Percentiles rank a stretch among this genome's conserved stretches.
These are phyloP conservation scores for Tragelaphus strepsiceros DNA, from an alignment of 2,113 vertebrate genomes.

Conservation along the genomic window DNA sequence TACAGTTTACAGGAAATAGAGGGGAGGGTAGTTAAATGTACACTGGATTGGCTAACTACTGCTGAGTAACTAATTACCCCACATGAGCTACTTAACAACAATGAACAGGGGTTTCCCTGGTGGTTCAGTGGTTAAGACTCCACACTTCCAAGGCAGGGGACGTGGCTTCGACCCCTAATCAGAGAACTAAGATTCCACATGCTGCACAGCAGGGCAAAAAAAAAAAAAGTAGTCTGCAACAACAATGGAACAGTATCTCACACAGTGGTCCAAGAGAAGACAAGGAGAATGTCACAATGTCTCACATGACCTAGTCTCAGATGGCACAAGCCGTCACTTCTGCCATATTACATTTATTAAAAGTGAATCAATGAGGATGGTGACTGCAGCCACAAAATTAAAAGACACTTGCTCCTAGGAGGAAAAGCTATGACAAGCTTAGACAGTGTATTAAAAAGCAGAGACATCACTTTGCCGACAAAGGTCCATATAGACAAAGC, in stretches of 20 bases:
- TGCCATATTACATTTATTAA: neutral
- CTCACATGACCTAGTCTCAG: neutral
- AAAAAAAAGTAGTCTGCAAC: neutral
- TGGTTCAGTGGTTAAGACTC: neutral
- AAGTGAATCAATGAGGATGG: neutral
- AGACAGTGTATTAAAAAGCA: neutral
- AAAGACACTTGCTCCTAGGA: neutral
- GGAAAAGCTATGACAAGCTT: neutral
- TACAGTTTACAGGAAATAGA: neutral
- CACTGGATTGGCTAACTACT: neutral
- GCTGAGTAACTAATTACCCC: neutral
- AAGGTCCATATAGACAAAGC: neutral
- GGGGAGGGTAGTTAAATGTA: neutral
- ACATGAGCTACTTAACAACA: neutral
- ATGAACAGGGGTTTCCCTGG: neutral
- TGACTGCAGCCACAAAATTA: neutral
- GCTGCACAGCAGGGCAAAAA: neutral
- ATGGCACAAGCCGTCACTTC: neutral
- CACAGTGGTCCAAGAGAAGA: neutral
- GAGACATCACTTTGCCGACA: neutral
- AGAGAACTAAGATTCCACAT: neutral
- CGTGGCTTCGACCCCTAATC: accelerated
- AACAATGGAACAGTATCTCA: neutral
- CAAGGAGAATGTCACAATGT: neutral
- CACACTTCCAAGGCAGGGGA: neutral